phyloP scores from a whole-genome alignment of 2,797 vertebrate species.

The Spinus pinus region DNA sequence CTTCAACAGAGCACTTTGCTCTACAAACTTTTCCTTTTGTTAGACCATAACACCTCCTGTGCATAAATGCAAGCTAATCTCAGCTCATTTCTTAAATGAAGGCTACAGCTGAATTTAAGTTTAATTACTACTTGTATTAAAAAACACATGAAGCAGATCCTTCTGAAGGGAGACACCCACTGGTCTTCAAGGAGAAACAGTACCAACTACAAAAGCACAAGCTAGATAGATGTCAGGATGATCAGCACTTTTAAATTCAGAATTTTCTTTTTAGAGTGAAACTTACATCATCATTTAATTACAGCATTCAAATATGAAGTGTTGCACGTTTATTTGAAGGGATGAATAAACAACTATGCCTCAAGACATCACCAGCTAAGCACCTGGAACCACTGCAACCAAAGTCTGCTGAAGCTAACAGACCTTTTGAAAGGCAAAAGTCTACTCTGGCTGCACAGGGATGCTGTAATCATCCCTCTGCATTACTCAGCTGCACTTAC shows the following conservation, averaged over 20 bases:
- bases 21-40: neutral
- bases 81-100: neutral
- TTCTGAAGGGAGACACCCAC: neutral
- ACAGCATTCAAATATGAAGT: neutral
- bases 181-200: neutral
- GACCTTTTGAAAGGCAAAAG: neutral
- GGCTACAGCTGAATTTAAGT: neutral
- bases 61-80: neutral
- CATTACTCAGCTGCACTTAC: slow-evolving; percentile 76
- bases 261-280: neutral
- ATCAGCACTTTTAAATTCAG: neutral
- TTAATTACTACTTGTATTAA: neutral
- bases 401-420: neutral
- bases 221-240: neutral
- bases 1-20: neutral
- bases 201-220: neutral
- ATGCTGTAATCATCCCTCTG: neutral
- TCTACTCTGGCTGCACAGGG: rapidly evolving
- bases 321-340: neutral
- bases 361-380: neutral
- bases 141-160: neutral
- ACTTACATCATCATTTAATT: neutral
- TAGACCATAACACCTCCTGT: neutral
- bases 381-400: neutral
- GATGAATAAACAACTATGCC: neutral